Percentiles rank a stretch among this genome's conserved stretches.
Conservation (phyloP, 1,140 invertebrate species). For the Drosophila orena region DNA sequence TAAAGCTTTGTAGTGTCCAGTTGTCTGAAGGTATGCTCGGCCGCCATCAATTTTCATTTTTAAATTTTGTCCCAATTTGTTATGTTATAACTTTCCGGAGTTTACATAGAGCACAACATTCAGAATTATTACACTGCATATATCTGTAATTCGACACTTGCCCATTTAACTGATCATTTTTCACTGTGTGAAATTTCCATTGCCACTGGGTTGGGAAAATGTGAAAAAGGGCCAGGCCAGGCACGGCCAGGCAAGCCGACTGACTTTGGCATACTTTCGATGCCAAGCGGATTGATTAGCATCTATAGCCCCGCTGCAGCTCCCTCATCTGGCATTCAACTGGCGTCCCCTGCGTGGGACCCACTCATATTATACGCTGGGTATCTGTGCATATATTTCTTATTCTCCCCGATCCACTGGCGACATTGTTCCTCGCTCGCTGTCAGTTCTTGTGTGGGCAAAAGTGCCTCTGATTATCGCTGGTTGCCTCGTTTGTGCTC, state of each 20-base stretch:
- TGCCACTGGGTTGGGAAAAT: constrained; percentile 44
- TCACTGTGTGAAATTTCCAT: constrained; percentile 23
- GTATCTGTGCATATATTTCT: constrained; percentile 40
- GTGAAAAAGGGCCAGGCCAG: constrained; percentile 23
- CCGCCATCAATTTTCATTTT: too few species aligned
- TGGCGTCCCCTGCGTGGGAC: constrained; percentile 40
- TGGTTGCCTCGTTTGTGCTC: constrained; percentile 72
- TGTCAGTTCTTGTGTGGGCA: constrained; percentile 64
- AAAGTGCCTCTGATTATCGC: constrained; percentile 25
- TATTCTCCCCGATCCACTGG: constrained; percentile 65
- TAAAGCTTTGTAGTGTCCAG: neutral
- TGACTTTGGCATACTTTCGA: constrained; percentile 80
- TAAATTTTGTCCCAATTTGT: too few species aligned
- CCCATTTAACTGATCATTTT: neutral
- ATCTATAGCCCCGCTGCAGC: constrained; percentile 33
- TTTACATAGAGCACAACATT: neutral
- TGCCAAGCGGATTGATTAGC: constrained; percentile 60
- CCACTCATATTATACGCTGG: constrained; percentile 11
- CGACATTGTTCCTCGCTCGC: constrained; percentile 60
- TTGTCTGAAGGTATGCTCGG: too few species aligned
- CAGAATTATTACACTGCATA: too few species aligned
- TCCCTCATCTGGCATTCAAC: constrained; percentile 52
- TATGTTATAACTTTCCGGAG: too few species aligned
- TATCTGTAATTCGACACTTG: too few species aligned
- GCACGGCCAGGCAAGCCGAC: constrained; percentile 43